Percentiles rank a stretch among this genome's conserved stretches.
Conservation (phyloP, 2,888 invertebrate genomes). For the Protonemura montana region DNA sequence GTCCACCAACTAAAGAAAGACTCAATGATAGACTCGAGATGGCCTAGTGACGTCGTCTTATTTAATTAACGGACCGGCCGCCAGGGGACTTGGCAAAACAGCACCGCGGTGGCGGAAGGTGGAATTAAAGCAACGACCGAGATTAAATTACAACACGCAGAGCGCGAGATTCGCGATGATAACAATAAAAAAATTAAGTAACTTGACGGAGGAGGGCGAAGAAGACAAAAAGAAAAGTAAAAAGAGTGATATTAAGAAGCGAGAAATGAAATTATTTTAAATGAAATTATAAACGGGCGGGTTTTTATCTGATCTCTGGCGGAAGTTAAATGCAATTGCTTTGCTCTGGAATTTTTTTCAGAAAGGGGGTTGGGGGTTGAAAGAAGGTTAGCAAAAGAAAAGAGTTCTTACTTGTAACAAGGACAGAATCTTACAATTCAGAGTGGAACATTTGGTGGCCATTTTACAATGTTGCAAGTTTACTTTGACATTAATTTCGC, state of each 20-base stretch:
- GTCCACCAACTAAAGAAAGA: no score
- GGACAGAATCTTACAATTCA: background rate
- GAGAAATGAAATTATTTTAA: conserved; percentile 49
- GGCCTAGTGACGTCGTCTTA: conserved; percentile 55
- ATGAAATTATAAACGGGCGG: conserved; percentile 45
- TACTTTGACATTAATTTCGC: no score
- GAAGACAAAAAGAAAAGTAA: conserved; percentile 38
- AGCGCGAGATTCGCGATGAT: conserved; percentile 46
- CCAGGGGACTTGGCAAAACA: conserved; percentile 54
- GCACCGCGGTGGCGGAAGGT: conserved; percentile 42
- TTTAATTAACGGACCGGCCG: conserved; percentile 60
- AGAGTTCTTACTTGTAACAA: background rate
- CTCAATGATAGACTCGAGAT: background rate
- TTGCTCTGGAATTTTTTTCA: background rate
- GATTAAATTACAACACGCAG: conserved; percentile 34
- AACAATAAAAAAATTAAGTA: conserved; percentile 49
- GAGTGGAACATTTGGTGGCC: background rate
- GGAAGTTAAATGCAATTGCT: conserved; percentile 45
- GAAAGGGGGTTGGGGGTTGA: background rate
- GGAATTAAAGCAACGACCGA: conserved; percentile 7
- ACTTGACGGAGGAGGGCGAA: conserved; percentile 32
- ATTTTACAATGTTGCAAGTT: no score
- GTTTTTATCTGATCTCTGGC: conserved; percentile 44
- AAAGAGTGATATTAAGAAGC: conserved; percentile 50
- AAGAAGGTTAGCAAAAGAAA: background rate